phyloP scores from a whole-genome alignment of 2,797 vertebrate species.

The Epinephelus coioides region DNA sequence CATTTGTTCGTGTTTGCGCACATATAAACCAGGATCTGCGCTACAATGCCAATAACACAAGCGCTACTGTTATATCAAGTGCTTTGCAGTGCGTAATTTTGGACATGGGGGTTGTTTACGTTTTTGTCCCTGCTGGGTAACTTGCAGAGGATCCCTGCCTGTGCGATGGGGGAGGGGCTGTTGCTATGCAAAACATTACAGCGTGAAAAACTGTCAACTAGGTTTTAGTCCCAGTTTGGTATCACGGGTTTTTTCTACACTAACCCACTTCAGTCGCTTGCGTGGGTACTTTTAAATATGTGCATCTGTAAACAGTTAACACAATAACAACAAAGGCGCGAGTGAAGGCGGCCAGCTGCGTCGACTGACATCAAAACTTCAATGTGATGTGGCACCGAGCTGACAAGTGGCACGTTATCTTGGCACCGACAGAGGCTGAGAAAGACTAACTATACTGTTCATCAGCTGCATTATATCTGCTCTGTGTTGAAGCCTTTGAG shows the following conservation, averaged over 20 bases:
- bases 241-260: slow-evolving; percentile 45
- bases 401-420: not conserved
- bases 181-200: slow-evolving; percentile 90
- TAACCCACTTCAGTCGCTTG: slow-evolving; percentile 47
- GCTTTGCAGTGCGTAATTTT: not conserved
- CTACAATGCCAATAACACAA: fast-evolving
- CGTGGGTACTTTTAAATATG: slow-evolving; percentile 17
- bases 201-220: slow-evolving; percentile 83
- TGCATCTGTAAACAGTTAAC: slow-evolving; percentile 15
- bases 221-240: slow-evolving; percentile 60
- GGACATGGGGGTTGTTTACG: slow-evolving; percentile 47
- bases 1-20: fast-evolving
- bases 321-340: not conserved
- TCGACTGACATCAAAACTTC: not conserved
- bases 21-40: fast-evolving
- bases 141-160: slow-evolving; percentile 76
- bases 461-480: not conserved
- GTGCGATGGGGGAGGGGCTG: slow-evolving; percentile 80
- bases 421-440: not conserved
- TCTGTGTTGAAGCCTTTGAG: not conserved
- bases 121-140: slow-evolving; percentile 54
- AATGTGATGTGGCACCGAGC: not conserved
- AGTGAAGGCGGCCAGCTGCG: not conserved
- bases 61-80: fast-evolving
- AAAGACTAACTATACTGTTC: not conserved